A percentile compares a stretch with the other conserved stretches of the same genome.
phyloP scores from a whole-genome alignment of 2,797 vertebrate species.

The Lophotriccus pileatus region DNA sequence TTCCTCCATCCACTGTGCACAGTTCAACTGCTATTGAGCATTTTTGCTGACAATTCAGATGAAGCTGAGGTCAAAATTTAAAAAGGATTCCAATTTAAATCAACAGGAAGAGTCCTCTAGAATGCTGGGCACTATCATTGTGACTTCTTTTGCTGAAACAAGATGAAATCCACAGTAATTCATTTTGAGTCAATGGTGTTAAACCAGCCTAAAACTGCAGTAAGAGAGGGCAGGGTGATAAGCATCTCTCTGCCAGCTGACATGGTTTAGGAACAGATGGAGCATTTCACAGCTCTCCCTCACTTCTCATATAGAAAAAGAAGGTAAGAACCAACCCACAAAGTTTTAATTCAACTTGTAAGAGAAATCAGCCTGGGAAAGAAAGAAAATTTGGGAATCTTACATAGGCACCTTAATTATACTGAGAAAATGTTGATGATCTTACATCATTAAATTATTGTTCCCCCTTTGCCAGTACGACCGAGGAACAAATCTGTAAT shows the following conservation, averaged over 20 bases:
- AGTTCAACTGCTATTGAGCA: not conserved
- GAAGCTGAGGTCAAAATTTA: not conserved
- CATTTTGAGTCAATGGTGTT: conserved; percentile 9
- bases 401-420: not conserved
- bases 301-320: conserved; percentile 36
- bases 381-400: not conserved
- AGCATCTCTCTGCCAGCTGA: conserved; percentile 49
- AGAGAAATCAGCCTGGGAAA: conserved; percentile 23
- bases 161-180: not conserved
- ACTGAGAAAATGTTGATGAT: not conserved
- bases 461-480: not conserved
- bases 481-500: not conserved
- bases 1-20: not conserved
- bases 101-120: not conserved
- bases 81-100: not conserved
- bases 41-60: not conserved
- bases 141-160: not conserved
- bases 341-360: conserved; percentile 40
- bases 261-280: conserved; percentile 44
- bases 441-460: not conserved
- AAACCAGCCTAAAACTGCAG: conserved; percentile 36
- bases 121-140: not conserved
- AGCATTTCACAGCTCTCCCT: conserved; percentile 47
- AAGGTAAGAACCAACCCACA: conserved; percentile 53
- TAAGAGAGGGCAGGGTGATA: conserved; percentile 42